Conservation (phyloP, 2,888 invertebrate species). For the Hydraecia micacea region DNA sequence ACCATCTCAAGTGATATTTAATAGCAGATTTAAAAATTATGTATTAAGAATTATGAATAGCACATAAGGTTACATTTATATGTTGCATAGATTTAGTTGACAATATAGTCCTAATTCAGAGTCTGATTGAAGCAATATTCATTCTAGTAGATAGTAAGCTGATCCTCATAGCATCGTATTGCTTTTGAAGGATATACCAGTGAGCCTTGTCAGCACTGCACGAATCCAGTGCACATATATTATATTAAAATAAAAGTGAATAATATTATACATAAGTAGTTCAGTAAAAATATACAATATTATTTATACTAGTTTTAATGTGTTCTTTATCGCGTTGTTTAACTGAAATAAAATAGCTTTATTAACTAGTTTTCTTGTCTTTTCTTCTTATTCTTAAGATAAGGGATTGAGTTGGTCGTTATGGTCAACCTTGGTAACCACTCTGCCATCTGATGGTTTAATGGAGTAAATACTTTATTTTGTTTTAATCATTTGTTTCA, state of each 20-base stretch:
- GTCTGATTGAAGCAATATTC: background rate
- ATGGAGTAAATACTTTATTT: background rate
- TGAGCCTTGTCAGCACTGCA: background rate
- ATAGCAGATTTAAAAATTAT: background rate
- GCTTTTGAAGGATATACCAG: background rate
- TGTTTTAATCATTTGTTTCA: background rate
- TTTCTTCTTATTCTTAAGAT: slow-evolving; percentile 6
- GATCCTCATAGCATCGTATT: background rate
- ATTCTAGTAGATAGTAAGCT: background rate
- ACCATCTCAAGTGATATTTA: background rate
- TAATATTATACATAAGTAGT: background rate
- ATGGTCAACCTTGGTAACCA: background rate
- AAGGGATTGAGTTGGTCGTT: background rate
- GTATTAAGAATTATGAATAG: background rate
- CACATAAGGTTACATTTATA: background rate
- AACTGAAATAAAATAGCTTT: slow-evolving; percentile 12
- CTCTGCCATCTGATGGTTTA: background rate
- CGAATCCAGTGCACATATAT: background rate
- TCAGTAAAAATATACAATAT: background rate
- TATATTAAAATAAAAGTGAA: background rate
- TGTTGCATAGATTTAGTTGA: background rate
- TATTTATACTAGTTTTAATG: slow-evolving; percentile 8
- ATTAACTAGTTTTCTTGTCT: background rate
- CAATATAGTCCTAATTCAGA: background rate
- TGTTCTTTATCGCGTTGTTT: background rate